Conservation (phyloP, 2,113 vertebrate genomes). For the Rhegmatorhina hoffmannsi region DNA sequence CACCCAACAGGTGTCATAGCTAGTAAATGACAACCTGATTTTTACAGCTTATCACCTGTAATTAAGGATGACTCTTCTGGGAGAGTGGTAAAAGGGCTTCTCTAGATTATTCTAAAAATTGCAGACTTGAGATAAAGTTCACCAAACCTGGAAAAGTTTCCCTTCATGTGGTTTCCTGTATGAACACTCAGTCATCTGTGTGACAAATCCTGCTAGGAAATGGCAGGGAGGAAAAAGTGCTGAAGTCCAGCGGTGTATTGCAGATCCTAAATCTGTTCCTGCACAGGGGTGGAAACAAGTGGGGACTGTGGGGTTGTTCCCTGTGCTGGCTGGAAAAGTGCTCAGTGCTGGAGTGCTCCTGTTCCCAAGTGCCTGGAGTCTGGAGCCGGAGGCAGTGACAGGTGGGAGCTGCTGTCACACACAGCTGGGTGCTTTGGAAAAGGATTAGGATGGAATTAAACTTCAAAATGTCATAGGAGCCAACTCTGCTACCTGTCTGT, state of each 20-base stretch:
- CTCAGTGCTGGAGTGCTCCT: background rate
- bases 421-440: background rate
- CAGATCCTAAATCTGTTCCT: background rate
- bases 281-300: background rate
- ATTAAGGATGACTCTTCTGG: background rate
- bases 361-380: accelerated
- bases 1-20: background rate
- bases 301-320: accelerated
- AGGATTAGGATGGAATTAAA: background rate
- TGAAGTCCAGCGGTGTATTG: background rate
- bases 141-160: background rate
- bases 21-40: background rate
- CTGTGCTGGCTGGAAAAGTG: background rate
- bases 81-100: background rate
- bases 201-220: background rate
- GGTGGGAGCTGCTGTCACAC: background rate
- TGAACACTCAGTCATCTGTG: background rate
- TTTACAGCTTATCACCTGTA: background rate
- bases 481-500: background rate
- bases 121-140: background rate
- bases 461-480: background rate
- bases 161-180: background rate
- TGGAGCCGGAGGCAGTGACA: background rate
- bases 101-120: background rate
- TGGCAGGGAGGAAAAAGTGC: background rate